Evolutionary conservation across 2,113 vertebrate species (phyloP).

Genomic region (Gobio gobio): DNA sequence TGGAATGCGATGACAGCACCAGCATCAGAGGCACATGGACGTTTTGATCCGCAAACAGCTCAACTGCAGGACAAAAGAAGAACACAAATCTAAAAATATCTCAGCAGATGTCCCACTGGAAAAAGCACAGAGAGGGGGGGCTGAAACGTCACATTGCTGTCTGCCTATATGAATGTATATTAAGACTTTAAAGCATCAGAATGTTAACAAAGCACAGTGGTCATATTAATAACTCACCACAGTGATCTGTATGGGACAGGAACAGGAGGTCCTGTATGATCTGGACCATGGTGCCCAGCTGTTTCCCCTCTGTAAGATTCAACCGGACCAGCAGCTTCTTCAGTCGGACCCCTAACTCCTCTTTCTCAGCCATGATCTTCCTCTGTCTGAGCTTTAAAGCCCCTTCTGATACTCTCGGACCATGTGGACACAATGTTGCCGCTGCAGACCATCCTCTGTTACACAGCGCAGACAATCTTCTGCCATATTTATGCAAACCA

Average conservation of each 20-base stretch:
- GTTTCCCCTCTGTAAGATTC: conserved; percentile 82
- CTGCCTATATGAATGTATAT: background rate
- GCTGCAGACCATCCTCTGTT: background rate
- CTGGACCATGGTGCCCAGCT: conserved; percentile 83
- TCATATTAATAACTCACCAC: conserved; percentile 74
- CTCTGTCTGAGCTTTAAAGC: background rate
- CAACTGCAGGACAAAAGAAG: conserved; percentile 67
- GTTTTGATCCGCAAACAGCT: conserved; percentile 83
- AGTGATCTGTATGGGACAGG: conserved; percentile 77
- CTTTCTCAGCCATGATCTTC: conserved; percentile 69
- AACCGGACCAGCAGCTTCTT: conserved; percentile 88
- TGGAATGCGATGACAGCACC: conserved; percentile 81
- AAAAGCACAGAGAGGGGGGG: background rate
- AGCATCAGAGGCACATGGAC: conserved; percentile 83
- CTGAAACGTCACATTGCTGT: background rate
- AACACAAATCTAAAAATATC: conserved; percentile 42
- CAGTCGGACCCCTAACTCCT: conserved; percentile 78
- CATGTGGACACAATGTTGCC: background rate
- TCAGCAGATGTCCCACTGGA: background rate
- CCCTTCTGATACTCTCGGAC: conserved; percentile 28
- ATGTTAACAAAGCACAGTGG: background rate
- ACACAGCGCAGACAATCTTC: background rate
- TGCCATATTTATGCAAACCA: background rate
- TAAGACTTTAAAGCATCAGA: background rate
- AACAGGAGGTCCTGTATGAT: conserved; percentile 87